Base-by-base conservation (phyloP, 1,140 invertebrate genomes). In the Zaprionus ghesquierei region DNA sequence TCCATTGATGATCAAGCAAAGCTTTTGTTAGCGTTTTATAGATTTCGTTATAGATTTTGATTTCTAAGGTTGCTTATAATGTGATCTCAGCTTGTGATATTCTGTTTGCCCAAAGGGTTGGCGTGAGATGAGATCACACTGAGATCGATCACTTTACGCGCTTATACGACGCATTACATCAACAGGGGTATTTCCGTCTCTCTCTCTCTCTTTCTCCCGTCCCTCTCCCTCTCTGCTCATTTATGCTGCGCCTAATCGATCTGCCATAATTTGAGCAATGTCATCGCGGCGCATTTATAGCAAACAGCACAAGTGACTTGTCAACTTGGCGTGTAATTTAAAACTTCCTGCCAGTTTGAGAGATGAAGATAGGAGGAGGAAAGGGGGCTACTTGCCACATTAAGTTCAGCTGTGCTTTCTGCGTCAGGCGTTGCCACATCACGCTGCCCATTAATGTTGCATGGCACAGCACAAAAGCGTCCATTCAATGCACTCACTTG, bases 401-500 rank as follows among this genome's bases (percentile, higher is more conserved):
- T 71, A 61, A 38, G 56, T 61, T 61, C 50, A 73, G 70, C 49
- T 73, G 63, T n/a, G 33, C 63, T 66, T 51, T 66, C 54, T 38
- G 54, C 64, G 56, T 69, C 74, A 72, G 76, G 59, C 77, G 59
- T 79, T 81, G 72, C 60, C 70, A 72, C 71, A 56, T 69, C 58
- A 63, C 41, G 51, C 56, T 70, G 68, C 69, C 80, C 75, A 76
- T 76, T 84, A 81, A 86, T 78, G 78, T 72, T 81, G 75, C 66
- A 75, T 63, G 66, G 59, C 71, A 12, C 53, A 60, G 55, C 70
- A 73, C 50, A 66, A 68, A 66, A 55, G 56, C 63, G 71, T 72
- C 59, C 76, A 82, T 71, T 82, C 72, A 79, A 64, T 82, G 84
- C 75, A 87, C 65, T 79, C 71, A 63, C 55, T 66, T 73, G 77